Percentiles rank a stretch among this genome's conserved stretches.
These are phyloP conservation scores for Acipenser ruthenus DNA, from an alignment of 2,797 vertebrate genomes.

Conservation along the genomic window DNA sequence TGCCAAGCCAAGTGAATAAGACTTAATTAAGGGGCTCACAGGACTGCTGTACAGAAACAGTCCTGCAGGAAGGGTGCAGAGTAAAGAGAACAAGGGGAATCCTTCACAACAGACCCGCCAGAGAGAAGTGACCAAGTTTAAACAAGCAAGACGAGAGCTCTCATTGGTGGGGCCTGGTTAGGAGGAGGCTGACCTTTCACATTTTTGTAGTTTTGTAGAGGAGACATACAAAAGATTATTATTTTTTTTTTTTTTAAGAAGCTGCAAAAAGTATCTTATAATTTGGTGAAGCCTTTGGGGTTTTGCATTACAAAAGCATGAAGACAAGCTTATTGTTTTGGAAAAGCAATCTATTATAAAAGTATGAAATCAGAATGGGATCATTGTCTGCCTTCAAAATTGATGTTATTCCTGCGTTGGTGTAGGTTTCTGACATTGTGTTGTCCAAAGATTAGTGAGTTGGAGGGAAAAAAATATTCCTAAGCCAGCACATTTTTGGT, in stretches of 20 bases:
- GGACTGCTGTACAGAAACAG: background rate
- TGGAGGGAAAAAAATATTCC: background rate
- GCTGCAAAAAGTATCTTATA: too few species aligned
- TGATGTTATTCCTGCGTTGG: too few species aligned
- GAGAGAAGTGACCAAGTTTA: background rate
- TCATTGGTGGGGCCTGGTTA: background rate
- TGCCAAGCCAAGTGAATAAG: background rate
- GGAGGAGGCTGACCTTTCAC: background rate
- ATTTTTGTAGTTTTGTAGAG: background rate
- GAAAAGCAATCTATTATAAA: too few species aligned
- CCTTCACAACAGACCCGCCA: background rate
- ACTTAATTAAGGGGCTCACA: background rate
- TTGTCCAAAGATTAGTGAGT: background rate
- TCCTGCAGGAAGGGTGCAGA: background rate
- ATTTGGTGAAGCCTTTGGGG: too few species aligned
- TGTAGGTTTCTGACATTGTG: too few species aligned
- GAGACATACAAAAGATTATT: background rate
- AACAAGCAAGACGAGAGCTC: background rate
- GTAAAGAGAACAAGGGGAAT: background rate
- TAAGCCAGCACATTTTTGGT: background rate
- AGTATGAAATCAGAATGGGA: too few species aligned
- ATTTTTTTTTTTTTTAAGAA: background rate
- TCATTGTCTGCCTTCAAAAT: too few species aligned
- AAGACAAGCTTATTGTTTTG: too few species aligned
- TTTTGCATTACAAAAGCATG: too few species aligned